Evolutionary conservation across 2,888 invertebrate species (phyloP).

Genomic region (Plagodis dolabraria): DNA sequence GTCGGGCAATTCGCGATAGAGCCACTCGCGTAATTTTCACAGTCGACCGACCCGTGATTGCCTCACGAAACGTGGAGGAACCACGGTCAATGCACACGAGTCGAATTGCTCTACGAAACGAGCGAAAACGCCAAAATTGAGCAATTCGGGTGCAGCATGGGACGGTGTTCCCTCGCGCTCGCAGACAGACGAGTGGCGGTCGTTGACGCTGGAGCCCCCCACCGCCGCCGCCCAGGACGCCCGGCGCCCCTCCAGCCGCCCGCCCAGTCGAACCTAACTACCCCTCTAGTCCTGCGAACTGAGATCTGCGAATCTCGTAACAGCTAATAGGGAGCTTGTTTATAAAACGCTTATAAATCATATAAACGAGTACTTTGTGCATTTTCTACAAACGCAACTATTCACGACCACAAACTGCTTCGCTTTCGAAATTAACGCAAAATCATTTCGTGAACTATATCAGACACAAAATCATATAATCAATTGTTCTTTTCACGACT

Average conservation of each 20-base stretch:
- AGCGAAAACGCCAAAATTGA: constrained; percentile 52
- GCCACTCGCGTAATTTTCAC: constrained; percentile 36
- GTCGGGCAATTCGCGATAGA: constrained; percentile 36
- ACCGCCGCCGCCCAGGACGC: constrained; percentile 60
- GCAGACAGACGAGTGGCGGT: constrained; percentile 78
- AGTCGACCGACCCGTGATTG: constrained; percentile 28
- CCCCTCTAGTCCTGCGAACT: constrained; percentile 55
- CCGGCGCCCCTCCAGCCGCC: constrained; percentile 76
- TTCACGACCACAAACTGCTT: constrained; percentile 35
- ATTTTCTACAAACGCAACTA: constrained; percentile 24
- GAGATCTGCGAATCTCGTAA: constrained; percentile 16
- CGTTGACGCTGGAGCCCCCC: constrained; percentile 78
- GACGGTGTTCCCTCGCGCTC: constrained; percentile 69
- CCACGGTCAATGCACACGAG: constrained; percentile 26
- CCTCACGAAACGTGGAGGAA: constrained; percentile 24
- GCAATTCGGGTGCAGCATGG: constrained; percentile 55
- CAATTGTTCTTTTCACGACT: too few relatives aligned
- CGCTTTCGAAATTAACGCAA: constrained; percentile 50
- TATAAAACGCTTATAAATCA: constrained; percentile 8
- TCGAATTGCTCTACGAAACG: constrained; percentile 25
- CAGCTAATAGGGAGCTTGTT: constrained; percentile 3
- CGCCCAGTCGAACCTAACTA: constrained; percentile 65
- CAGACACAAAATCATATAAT: constrained; percentile 41
- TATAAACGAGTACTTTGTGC: constrained; percentile 43
- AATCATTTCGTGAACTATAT: constrained; percentile 57